A percentile compares a stretch with the other conserved stretches of the same genome.
These are phyloP conservation scores for Micromesistius poutassou DNA, from an alignment of 2,797 vertebrate species.

Conservation along the genomic window DNA sequence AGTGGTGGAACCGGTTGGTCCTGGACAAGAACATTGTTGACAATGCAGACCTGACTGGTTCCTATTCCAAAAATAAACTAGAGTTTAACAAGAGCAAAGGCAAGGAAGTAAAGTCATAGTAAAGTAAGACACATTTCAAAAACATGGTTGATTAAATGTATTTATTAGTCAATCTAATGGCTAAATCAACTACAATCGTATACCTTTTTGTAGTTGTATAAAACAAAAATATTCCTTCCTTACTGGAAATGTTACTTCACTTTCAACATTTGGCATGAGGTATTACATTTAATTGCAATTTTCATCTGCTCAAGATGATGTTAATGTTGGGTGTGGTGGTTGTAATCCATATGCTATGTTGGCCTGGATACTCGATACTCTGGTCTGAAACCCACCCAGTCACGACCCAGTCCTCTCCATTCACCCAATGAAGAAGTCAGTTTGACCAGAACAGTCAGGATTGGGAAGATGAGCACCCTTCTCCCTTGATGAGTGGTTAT, in stretches of 20 bases:
- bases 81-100: background rate
- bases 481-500: background rate
- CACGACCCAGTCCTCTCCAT: background rate
- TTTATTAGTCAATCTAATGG: background rate
- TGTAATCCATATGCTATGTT: background rate
- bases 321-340: background rate
- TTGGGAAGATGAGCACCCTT: background rate
- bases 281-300: background rate
- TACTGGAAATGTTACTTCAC: background rate
- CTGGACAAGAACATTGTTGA: slow-evolving; percentile 45
- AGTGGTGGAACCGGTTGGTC: slow-evolving; percentile 63
- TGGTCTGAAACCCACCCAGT: background rate
- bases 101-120: background rate
- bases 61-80: slow-evolving; percentile 10
- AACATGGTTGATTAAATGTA: no score
- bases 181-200: background rate
- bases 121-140: background rate
- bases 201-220: background rate
- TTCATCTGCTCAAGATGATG: background rate
- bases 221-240: background rate
- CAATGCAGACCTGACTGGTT: slow-evolving; percentile 24
- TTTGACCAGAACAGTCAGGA: background rate
- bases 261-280: background rate
- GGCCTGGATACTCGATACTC: background rate
- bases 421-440: background rate